These are phyloP conservation scores for Onychostoma macrolepis DNA, from an alignment of 2,113 vertebrate genomes.

Conservation along the genomic window DNA sequence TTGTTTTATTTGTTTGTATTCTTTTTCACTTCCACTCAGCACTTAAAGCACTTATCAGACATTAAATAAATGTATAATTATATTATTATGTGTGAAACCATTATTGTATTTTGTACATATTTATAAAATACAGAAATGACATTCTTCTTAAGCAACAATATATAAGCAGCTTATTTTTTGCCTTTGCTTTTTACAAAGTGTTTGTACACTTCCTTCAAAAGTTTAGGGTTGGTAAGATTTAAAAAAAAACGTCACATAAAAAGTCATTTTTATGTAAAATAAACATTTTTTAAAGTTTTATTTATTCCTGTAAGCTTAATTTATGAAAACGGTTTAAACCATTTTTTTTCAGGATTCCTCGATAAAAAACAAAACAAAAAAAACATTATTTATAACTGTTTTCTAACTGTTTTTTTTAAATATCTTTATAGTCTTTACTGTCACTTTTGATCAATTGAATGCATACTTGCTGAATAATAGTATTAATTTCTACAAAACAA, in stretches of 20 bases:
- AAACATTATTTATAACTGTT: neutral
- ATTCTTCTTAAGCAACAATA: neutral
- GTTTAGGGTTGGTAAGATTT: neutral
- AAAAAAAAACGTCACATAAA: no score
- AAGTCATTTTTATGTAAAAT: no score
- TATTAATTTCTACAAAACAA: neutral
- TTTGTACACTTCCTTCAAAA: neutral
- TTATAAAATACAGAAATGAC: neutral
- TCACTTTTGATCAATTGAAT: neutral
- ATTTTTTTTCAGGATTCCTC: neutral
- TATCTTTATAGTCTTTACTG: no score
- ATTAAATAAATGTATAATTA: neutral
- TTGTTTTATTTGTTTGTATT: neutral
- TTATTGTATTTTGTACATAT: constrained; percentile 18
- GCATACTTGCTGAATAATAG: neutral
- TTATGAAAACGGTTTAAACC: neutral
- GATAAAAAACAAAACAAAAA: neutral
- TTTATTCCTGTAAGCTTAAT: neutral
- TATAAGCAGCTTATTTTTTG: neutral
- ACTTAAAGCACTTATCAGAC: constrained; percentile 13
- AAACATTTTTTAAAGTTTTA: neutral
- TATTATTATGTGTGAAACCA: neutral
- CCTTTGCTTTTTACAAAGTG: neutral
- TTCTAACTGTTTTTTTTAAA: no score
- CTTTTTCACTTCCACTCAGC: neutral